Percentiles rank a stretch among this genome's conserved stretches.
Evolutionary conservation across 2,888 invertebrate species (phyloP).

Genomic region (Crematogaster levior): DNA sequence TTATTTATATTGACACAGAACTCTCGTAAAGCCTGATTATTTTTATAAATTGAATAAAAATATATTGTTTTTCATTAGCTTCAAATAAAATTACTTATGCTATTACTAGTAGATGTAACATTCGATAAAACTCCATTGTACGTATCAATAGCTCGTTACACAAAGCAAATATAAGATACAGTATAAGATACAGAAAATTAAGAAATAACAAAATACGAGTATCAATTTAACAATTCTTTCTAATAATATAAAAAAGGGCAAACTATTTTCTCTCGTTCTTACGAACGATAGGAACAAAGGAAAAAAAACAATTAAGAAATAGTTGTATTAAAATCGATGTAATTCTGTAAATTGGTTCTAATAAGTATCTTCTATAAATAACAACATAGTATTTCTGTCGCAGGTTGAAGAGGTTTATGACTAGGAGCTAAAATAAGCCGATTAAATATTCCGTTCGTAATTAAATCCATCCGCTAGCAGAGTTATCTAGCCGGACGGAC

Average conservation of each 20-base stretch:
- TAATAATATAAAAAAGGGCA: neutral
- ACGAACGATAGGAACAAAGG: constrained; percentile 13
- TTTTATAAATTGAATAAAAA: neutral
- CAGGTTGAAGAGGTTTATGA: constrained; percentile 20
- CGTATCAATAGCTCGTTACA: neutral
- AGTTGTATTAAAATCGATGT: neutral
- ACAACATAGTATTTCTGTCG: constrained; percentile 25
- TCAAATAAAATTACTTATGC: neutral
- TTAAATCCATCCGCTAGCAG: constrained; percentile 52
- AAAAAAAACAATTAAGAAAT: constrained; percentile 59
- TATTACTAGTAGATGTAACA: neutral
- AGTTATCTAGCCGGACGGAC: constrained; percentile 52
- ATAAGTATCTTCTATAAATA: neutral
- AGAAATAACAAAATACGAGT: neutral
- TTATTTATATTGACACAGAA: too few relatives aligned
- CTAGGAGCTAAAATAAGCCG: constrained; percentile 58
- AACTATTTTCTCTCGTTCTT: neutral
- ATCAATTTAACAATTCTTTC: neutral
- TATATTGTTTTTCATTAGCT: neutral
- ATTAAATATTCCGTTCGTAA: constrained; percentile 52
- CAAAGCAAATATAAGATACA: neutral
- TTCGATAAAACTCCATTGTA: neutral
- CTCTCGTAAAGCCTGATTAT: neutral
- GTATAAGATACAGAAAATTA: neutral
- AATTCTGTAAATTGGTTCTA: neutral